A percentile compares a stretch with the other conserved stretches of the same genome.
Evolutionary conservation across 2,797 vertebrate genomes (phyloP).

Genomic region (Gadopsis bispinosus): DNA sequence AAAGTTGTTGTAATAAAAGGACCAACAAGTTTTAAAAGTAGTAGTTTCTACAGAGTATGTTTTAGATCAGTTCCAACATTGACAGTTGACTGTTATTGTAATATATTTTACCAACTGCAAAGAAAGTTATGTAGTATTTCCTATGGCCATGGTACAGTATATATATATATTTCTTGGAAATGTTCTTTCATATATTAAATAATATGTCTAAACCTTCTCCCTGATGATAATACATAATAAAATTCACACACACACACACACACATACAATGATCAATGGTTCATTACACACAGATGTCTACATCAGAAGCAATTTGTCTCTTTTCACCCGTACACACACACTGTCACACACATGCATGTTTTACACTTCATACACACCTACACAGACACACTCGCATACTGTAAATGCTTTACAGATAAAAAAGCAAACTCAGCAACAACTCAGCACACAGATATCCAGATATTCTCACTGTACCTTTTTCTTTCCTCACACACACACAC

Average conservation of each 20-base stretch:
- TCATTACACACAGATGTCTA: conserved; percentile 4
- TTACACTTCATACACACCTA: not conserved
- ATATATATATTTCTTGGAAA: not conserved
- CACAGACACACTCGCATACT: not conserved
- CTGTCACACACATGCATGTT: not conserved
- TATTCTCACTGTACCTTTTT: not conserved
- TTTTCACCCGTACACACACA: not conserved
- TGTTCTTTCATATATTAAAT: not conserved
- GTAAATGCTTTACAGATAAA: conserved; percentile 10
- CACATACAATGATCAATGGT: not conserved
- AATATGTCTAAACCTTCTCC: not conserved
- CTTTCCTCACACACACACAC: conserved; percentile 4
- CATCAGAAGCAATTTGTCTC: conserved; percentile 6
- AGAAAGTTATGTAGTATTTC: too few relatives aligned
- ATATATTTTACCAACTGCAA: too few relatives aligned
- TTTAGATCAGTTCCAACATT: too few relatives aligned
- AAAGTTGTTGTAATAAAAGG: too few relatives aligned
- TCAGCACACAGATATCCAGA: conserved; percentile 13
- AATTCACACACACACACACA: conserved; percentile 27
- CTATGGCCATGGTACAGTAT: too few relatives aligned
- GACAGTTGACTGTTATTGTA: too few relatives aligned
- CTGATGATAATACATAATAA: too few relatives aligned
- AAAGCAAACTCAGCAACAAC: not conserved
- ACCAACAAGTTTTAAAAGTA: too few relatives aligned
- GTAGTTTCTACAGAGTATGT: too few relatives aligned